A percentile compares a stretch with the other conserved stretches of the same genome.
Conservation (phyloP, 2,797 vertebrate genomes). For the Chaetodon trifasciatus region DNA sequence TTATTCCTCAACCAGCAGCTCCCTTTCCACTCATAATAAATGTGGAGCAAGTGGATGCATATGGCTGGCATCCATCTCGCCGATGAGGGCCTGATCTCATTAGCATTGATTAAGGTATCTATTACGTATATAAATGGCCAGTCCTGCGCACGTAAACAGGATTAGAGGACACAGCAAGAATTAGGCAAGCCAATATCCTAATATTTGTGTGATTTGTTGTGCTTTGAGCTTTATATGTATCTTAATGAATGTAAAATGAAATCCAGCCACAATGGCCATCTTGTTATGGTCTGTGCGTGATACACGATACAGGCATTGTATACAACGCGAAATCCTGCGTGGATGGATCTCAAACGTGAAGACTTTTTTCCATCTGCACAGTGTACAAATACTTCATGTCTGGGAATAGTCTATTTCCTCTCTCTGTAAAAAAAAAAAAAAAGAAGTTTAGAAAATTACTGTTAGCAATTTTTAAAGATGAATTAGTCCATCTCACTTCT, state of each 20-base stretch:
- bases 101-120: conserved; percentile 60
- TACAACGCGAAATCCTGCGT: background rate
- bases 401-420: background rate
- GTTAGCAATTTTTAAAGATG: background rate
- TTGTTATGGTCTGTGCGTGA: background rate
- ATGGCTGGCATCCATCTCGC: conserved; percentile 33
- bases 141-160: conserved; percentile 22
- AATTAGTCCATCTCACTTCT: background rate
- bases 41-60: conserved; percentile 41
- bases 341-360: background rate
- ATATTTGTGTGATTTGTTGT: conserved; percentile 2
- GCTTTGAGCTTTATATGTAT: background rate
- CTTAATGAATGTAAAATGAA: conserved; percentile 8
- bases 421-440: background rate
- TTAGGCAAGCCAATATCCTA: background rate
- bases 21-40: conserved; percentile 22
- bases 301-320: background rate
- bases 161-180: background rate
- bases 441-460: background rate
- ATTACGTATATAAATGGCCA: conserved; percentile 34
- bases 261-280: background rate
- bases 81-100: conserved; percentile 52
- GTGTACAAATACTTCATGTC: background rate
- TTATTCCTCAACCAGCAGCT: conserved; percentile 22
- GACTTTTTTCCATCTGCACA: background rate